These are phyloP conservation scores for Setipinna tenuifilis DNA, from an alignment of 2,797 vertebrate species.

Conservation along the genomic window DNA sequence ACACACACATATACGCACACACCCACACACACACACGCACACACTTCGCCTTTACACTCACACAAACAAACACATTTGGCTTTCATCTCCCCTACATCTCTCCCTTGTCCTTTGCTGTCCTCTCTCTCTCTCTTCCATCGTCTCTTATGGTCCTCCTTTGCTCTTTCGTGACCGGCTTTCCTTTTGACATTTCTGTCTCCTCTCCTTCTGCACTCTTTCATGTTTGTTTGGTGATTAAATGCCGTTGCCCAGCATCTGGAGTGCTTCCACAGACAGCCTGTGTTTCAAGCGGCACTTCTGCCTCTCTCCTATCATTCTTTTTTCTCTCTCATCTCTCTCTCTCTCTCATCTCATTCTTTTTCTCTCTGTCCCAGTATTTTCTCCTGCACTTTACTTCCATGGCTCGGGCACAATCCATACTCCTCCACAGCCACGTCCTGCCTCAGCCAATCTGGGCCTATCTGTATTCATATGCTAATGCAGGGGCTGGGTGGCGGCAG, in stretches of 20 bases:
- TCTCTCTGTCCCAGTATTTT: background rate
- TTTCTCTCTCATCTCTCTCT: conserved; percentile 27
- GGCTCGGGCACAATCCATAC: background rate
- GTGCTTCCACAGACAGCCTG: background rate
- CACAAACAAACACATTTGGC: background rate
- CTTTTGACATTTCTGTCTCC: conserved; percentile 4
- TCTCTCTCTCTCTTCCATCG: conserved; percentile 23
- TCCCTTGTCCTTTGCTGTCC: background rate
- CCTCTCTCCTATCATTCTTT: background rate
- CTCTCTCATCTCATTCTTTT: conserved; percentile 9
- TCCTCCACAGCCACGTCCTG: background rate
- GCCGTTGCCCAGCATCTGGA: background rate
- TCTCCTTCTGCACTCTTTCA: background rate
- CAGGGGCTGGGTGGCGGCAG: background rate
- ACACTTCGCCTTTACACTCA: background rate
- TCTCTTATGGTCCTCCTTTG: conserved; percentile 8
- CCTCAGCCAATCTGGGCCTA: conserved; percentile 44
- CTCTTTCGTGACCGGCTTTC: background rate
- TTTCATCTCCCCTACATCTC: conserved; percentile 20
- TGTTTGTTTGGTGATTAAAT: conserved; percentile 10
- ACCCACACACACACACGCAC: too few relatives aligned
- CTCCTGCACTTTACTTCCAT: background rate
- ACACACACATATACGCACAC: too few relatives aligned
- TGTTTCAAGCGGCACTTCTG: background rate
- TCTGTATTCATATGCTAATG: conserved; percentile 56